Percentiles rank a stretch among this genome's conserved stretches.
These are phyloP conservation scores for Gila robusta DNA, from an alignment of 2,797 vertebrate species.

Conservation along the genomic window DNA sequence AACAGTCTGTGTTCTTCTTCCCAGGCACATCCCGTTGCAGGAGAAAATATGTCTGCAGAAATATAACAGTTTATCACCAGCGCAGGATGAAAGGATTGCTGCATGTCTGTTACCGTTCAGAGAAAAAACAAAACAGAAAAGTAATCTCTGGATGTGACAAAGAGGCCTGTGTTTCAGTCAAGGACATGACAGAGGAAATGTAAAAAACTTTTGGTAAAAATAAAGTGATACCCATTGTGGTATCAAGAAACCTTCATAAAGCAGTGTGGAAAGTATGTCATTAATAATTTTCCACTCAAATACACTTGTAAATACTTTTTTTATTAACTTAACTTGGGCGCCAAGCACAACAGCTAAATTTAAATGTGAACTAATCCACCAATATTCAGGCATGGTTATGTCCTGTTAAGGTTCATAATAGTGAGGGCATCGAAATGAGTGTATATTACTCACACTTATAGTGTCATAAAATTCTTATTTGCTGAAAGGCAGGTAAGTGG, in stretches of 20 bases:
- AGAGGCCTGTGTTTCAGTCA: conserved; percentile 26
- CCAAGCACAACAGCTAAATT: neutral
- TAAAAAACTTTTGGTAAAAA: conserved; percentile 21
- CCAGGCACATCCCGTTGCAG: conserved; percentile 6
- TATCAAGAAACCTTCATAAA: neutral
- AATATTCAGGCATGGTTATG: neutral
- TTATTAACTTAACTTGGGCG: neutral
- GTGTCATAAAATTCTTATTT: neutral
- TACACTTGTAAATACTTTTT: neutral
- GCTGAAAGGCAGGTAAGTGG: neutral
- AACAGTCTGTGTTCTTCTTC: conserved; percentile 12
- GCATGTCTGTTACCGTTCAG: conserved; percentile 16
- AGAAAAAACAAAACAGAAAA: conserved; percentile 18
- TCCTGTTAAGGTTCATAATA: neutral
- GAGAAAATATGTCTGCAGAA: conserved; percentile 31
- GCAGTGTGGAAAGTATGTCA: neutral
- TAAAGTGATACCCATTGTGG: neutral
- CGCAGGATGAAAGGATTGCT: neutral
- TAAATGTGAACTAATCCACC: neutral
- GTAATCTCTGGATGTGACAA: conserved; percentile 37
- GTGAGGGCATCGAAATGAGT: neutral
- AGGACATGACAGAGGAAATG: conserved; percentile 29
- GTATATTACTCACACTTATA: no score
- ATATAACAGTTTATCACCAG: conserved; percentile 42
- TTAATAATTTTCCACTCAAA: neutral